Conservation (phyloP, 2,888 invertebrate genomes). For the Sclerodermus sp. region DNA sequence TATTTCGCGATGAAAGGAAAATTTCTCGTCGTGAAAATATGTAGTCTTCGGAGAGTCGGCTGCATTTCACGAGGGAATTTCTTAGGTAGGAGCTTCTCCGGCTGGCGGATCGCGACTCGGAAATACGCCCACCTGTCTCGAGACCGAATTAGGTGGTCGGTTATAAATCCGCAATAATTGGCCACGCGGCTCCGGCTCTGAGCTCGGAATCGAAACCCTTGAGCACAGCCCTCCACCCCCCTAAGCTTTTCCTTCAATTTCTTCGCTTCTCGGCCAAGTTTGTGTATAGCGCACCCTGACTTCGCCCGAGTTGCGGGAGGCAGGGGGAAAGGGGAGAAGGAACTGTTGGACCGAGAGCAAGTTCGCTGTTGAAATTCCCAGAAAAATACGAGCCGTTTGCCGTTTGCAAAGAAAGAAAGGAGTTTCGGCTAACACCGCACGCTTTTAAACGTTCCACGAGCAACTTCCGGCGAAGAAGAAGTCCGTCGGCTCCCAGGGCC, state of each 20-base stretch:
- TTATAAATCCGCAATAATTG: constrained; percentile 57
- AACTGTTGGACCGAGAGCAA: constrained; percentile 17
- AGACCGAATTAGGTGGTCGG: constrained; percentile 32
- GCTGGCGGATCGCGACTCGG: no score
- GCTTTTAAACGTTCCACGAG: constrained; percentile 28
- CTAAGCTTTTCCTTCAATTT: constrained; percentile 42
- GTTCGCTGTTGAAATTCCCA: constrained; percentile 28
- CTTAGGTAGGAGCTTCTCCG: neutral
- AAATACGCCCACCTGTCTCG: neutral
- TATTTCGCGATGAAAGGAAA: constrained; percentile 7
- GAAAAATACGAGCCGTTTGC: constrained; percentile 39
- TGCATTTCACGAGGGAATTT: neutral
- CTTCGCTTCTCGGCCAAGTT: constrained; percentile 28
- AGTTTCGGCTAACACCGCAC: constrained; percentile 33
- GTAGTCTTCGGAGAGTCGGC: neutral
- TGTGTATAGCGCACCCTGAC: constrained; percentile 10
- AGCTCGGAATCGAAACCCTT: constrained; percentile 34
- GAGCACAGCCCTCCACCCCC: constrained; percentile 16
- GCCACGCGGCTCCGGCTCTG: constrained; percentile 37
- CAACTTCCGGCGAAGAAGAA: constrained; percentile 27
- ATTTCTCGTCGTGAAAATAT: no score
- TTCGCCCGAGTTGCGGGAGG: neutral
- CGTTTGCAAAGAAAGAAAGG: constrained; percentile 23
- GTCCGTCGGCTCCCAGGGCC: constrained; percentile 2
- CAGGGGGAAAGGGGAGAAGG: constrained; percentile 1